These are phyloP conservation scores for Eristalis pertinax DNA, from an alignment of 2,888 invertebrate species.

Conservation along the genomic window DNA sequence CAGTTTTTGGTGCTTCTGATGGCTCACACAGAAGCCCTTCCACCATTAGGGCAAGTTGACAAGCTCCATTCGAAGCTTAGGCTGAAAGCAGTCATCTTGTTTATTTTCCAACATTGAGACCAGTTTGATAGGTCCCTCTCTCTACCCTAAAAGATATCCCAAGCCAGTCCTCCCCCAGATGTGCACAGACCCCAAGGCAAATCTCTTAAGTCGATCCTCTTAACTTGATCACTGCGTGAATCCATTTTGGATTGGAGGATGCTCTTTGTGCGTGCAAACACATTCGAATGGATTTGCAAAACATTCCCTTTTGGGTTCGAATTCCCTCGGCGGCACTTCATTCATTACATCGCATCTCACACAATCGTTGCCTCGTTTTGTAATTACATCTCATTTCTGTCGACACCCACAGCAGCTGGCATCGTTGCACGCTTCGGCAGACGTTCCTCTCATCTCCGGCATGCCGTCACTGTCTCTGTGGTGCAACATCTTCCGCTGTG, in stretches of 20 bases:
- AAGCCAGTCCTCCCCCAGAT: not conserved
- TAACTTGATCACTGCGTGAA: not conserved
- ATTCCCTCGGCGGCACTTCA: not conserved
- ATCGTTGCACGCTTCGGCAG: not conserved
- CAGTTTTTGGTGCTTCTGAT: no score
- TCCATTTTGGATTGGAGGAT: not conserved
- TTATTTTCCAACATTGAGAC: no score
- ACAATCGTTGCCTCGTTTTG: not conserved
- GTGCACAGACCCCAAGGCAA: not conserved
- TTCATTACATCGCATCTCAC: not conserved
- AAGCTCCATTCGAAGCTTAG: no score
- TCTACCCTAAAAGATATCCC: not conserved
- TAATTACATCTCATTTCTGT: not conserved
- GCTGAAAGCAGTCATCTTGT: no score
- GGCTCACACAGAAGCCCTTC: no score
- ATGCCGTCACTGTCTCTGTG: not conserved
- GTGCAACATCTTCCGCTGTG: not conserved
- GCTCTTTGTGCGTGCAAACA: not conserved
- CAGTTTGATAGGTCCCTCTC: no score
- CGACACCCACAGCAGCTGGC: not conserved
- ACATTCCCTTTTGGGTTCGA: not conserved
- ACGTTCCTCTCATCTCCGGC: not conserved
- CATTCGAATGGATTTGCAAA: not conserved
- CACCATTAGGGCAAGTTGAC: no score
- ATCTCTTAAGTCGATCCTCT: not conserved